Evolutionary conservation across 2,888 invertebrate genomes (phyloP).

Genomic region (Plemyria rubiginata): DNA sequence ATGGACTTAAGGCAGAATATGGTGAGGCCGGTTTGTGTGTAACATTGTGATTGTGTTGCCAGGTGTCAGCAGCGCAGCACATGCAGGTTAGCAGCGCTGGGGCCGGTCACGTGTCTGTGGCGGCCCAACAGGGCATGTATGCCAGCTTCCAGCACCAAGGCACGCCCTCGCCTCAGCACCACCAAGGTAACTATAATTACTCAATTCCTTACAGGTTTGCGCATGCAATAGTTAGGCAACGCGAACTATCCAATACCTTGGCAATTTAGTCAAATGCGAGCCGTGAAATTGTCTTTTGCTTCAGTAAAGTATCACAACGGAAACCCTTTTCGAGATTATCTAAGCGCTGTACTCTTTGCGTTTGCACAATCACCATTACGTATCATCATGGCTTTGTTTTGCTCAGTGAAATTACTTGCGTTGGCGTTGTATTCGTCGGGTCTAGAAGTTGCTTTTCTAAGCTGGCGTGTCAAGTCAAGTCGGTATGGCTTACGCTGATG

Average conservation of each 20-base stretch:
- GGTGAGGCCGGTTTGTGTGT: slow-evolving; percentile 11
- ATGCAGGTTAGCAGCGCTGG: slow-evolving; percentile 90
- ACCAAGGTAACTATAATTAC: slow-evolving; percentile 41
- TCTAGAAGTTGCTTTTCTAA: neutral
- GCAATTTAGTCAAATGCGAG: slow-evolving; percentile 18
- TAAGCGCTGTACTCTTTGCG: slow-evolving; percentile 21
- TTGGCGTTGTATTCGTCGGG: slow-evolving; percentile 10
- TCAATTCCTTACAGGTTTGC: slow-evolving; percentile 3
- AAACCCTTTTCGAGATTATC: slow-evolving; percentile 25
- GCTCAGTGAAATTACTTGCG: slow-evolving; percentile 11
- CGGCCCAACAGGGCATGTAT: slow-evolving; percentile 94
- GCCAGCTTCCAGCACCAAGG: slow-evolving; percentile 80
- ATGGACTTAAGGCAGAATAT: slow-evolving; percentile 7
- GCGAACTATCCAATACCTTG: slow-evolving; percentile 8
- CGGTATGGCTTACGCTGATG: neutral
- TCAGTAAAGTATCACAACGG: slow-evolving; percentile 12
- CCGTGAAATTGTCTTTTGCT: slow-evolving; percentile 23
- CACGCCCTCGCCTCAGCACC: slow-evolving; percentile 79
- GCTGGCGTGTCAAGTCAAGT: slow-evolving; percentile 2
- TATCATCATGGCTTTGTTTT: slow-evolving; percentile 25
- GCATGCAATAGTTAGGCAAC: slow-evolving; percentile 12
- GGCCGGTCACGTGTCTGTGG: slow-evolving; percentile 89
- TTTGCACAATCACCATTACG: slow-evolving; percentile 26
- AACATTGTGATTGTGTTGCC: slow-evolving; percentile 41
- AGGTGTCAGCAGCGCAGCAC: slow-evolving; percentile 95